Percentiles rank a stretch among this genome's conserved stretches.
Evolutionary conservation across 2,888 invertebrate species (phyloP).

Genomic region (Eurytoma californica): DNA sequence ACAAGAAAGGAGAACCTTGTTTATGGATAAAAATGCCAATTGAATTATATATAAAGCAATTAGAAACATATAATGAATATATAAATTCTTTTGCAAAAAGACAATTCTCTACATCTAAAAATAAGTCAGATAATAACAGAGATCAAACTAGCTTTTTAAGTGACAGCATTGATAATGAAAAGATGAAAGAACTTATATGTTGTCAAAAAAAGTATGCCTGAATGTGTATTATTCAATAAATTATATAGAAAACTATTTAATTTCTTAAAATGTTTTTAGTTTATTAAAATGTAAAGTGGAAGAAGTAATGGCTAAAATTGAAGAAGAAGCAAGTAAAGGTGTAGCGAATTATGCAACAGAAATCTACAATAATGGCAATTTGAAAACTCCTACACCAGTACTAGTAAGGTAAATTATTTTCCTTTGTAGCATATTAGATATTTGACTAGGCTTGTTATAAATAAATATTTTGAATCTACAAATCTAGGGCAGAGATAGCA

Average conservation of each 20-base stretch:
- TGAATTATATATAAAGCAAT: slow-evolving; percentile 67
- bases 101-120: slow-evolving; percentile 60
- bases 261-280: slow-evolving; percentile 55
- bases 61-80: slow-evolving; percentile 68
- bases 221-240: slow-evolving; percentile 10
- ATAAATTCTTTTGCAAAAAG: slow-evolving; percentile 65
- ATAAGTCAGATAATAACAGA: slow-evolving; percentile 7
- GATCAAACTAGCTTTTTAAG: slow-evolving; percentile 39
- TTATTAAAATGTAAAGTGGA: slow-evolving; percentile 60
- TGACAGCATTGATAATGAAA: slow-evolving; percentile 63
- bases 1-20: slow-evolving; percentile 65
- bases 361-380: slow-evolving; percentile 60
- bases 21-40: slow-evolving; percentile 71
- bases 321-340: slow-evolving; percentile 56
- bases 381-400: slow-evolving; percentile 60
- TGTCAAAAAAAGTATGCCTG: slow-evolving; percentile 62
- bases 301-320: slow-evolving; percentile 61
- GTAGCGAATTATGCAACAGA: slow-evolving; percentile 58
- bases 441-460: not conserved
- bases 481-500: slow-evolving; percentile 64
- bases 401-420: slow-evolving; percentile 60
- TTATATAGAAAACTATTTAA: not conserved
- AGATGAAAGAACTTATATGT: slow-evolving; percentile 59
- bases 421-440: not conserved
- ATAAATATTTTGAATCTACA: not conserved